These are phyloP conservation scores for Leptura quadrifasciata DNA, from an alignment of 2,888 invertebrate species.

Conservation along the genomic window DNA sequence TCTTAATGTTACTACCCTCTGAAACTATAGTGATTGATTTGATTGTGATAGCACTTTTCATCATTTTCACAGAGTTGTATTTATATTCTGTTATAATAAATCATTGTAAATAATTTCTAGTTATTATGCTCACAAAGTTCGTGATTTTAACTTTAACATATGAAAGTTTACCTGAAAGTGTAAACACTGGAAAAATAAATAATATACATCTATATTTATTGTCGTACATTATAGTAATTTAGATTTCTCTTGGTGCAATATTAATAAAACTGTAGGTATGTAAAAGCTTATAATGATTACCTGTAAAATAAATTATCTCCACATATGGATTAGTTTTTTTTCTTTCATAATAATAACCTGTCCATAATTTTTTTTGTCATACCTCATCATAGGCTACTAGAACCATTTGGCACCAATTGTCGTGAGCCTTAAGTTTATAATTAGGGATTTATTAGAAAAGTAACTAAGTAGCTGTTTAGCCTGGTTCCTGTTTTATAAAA, in stretches of 20 bases:
- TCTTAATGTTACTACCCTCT: constrained; percentile 41
- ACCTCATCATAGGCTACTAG: too few species aligned
- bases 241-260: constrained; percentile 65
- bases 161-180: constrained; percentile 32
- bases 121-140: constrained; percentile 66
- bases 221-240: constrained; percentile 57
- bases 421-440: too few species aligned
- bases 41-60: constrained; percentile 55
- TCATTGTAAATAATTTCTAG: constrained; percentile 62
- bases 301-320: constrained; percentile 58
- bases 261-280: constrained; percentile 56
- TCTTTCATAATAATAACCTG: too few species aligned
- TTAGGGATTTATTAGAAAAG: too few species aligned
- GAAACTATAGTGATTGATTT: constrained; percentile 52
- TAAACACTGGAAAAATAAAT: constrained; percentile 38
- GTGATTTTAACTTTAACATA: constrained; percentile 56
- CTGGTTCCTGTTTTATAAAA: too few species aligned
- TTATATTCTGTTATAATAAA: constrained; percentile 43
- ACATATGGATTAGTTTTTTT: constrained; percentile 39
- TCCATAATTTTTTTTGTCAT: too few species aligned
- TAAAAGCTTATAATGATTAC: constrained; percentile 56
- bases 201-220: constrained; percentile 49
- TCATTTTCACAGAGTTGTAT: constrained; percentile 52
- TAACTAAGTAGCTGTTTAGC: too few species aligned
- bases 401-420: too few species aligned